Percentiles rank a stretch among this genome's conserved stretches.
Conservation (phyloP, 2,888 invertebrate species). For the Sericinus montela region DNA sequence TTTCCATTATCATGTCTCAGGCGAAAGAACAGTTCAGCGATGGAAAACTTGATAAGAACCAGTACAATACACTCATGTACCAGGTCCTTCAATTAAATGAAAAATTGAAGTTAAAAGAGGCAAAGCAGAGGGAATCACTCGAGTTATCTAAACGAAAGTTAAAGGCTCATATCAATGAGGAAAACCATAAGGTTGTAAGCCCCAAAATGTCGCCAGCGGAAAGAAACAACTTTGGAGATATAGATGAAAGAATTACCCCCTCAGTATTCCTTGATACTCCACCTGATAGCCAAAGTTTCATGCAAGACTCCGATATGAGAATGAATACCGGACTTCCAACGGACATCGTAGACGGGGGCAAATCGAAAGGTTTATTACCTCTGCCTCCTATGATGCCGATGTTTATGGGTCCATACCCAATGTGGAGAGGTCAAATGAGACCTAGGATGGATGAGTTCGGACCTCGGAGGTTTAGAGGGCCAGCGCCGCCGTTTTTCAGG, state of each 20-base stretch:
- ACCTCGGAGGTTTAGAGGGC: conserved; percentile 54
- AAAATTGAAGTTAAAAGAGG: conserved; percentile 86
- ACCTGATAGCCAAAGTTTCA: conserved; percentile 45
- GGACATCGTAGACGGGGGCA: conserved; percentile 37
- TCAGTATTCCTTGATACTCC: conserved; percentile 48
- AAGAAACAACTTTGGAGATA: conserved; percentile 66
- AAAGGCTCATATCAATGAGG: conserved; percentile 55
- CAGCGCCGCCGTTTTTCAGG: conserved; percentile 49
- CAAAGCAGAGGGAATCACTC: conserved; percentile 83
- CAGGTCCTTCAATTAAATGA: conserved; percentile 89
- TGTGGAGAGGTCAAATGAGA: conserved; percentile 56
- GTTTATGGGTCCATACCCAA: conserved; percentile 39
- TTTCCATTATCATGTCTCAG: conserved; percentile 88
- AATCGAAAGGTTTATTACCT: conserved; percentile 36
- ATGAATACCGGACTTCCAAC: conserved; percentile 31
- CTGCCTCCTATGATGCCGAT: conserved; percentile 52
- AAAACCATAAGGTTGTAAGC: conserved; percentile 61
- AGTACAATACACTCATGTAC: conserved; percentile 87
- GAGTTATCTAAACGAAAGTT: conserved; percentile 75
- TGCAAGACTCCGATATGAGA: conserved; percentile 66
- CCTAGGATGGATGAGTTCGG: conserved; percentile 55
- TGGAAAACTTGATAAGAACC: conserved; percentile 85
- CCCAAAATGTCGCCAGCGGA: conserved; percentile 62
- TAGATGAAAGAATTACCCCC: conserved; percentile 71
- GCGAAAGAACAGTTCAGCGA: conserved; percentile 89